phyloP scores from a whole-genome alignment of 92 coral and sea anemone species.

The Metridium senile region DNA sequence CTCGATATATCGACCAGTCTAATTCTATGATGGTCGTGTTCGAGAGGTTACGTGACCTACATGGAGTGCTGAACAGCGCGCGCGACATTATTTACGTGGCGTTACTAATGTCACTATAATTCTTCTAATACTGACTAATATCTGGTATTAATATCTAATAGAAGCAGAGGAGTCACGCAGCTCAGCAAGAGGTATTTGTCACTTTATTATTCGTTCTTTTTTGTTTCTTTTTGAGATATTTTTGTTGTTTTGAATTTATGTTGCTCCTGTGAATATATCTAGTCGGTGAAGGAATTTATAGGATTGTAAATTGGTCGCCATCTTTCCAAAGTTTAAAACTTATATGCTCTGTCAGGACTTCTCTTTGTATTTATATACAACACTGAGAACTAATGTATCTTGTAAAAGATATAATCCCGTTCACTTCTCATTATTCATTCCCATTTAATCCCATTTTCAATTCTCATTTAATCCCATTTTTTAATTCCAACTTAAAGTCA shows the following conservation, averaged over 20 bases:
- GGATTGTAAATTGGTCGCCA: too few relatives aligned
- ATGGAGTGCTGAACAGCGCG: not conserved
- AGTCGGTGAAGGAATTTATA: too few relatives aligned
- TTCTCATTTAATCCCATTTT: not conserved
- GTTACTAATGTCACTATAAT: constrained; percentile 1
- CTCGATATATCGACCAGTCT: not conserved
- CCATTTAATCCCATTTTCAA: not conserved
- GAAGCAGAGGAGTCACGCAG: constrained; percentile 23
- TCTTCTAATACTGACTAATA: constrained; percentile 8
- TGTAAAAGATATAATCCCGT: too few relatives aligned
- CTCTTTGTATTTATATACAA: too few relatives aligned
- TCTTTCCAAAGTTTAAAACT: too few relatives aligned
- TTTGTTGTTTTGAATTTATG: not conserved
- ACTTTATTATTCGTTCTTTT: not conserved
- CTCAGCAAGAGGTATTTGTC: constrained; percentile 23
- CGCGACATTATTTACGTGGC: not conserved
- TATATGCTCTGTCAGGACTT: too few relatives aligned
- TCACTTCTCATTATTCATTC: too few relatives aligned
- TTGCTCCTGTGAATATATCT: not conserved
- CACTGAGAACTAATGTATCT: too few relatives aligned
- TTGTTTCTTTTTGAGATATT: not conserved
- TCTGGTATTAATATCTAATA: constrained; percentile 11
- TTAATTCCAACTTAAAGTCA: too few relatives aligned
- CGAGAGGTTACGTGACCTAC: not conserved
- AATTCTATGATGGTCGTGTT: too few relatives aligned